Base-by-base conservation (phyloP, 2,113 vertebrate genomes). In the Nansenia antarctica region DNA sequence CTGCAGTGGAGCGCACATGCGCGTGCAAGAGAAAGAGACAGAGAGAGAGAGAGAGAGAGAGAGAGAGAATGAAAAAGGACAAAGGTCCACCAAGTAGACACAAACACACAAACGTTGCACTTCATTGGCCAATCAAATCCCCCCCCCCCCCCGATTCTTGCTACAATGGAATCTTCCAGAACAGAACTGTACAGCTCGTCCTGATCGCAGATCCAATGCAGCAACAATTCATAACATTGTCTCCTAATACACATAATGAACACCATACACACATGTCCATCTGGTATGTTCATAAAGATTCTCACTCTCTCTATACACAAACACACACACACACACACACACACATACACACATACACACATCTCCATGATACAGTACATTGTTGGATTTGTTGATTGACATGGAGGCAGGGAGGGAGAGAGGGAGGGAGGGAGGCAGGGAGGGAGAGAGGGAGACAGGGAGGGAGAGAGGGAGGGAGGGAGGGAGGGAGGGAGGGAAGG, bases 111-210 rank as follows among this genome's bases (percentile, higher is more conserved):
- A 1, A 20, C 64, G 60, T 64, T 49, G 18, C 8, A 9, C 59
- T 37, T n/a, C 24, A 68, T 34, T 58, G 45, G 61, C 84, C 82
- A 86, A 83, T 85, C 78, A 79, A 24, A 74, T 65, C 15, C 24
- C 11, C 52, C 52, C 24, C 22, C 52, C 78, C 76, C 79, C 80
- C 78, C 76, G 70, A 74, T 76, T 72, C 69, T 76, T 24, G 47
- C 30, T 37, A 1, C 9, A 73, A 66, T 80, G 74, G 80, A 83
- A 75, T 22, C 20, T 81, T 80, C 70, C 54, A 34, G 8, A 65
- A 22, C 42, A 31, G 39, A 30, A 30, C 62, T 63, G 57, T 76
- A 70, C 63, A 57, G 72, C 55, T 76, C n/a, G n/a, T n/a, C n/a
- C 71, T 81, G 76, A 79, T 37, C 73, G 79, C 65, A 62, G 70